Evolutionary conservation across 2,888 invertebrate genomes (phyloP), one percentile per base, ranked within the genome.

Genomic region (Girardia tigrina): DNA sequence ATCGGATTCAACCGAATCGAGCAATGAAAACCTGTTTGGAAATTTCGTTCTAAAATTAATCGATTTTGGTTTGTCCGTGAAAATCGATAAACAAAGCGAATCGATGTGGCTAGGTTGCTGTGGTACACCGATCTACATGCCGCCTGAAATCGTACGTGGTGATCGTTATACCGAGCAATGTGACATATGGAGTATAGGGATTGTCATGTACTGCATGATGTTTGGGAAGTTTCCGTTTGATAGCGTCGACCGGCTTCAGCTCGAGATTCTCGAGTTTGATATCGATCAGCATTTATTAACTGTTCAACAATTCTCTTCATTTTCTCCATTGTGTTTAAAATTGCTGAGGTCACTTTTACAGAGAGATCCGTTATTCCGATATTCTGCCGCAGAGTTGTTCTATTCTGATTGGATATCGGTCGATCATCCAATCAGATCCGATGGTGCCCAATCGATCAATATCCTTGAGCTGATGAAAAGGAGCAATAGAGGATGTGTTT

Each of bases 171-270:
- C 87, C 79, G 87, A 87, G 79, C 86, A 86, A 78, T 88, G 88
- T 81, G 88, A 88, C 79, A 85, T 87, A 14, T 88, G 88, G 88
- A 86, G 87, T 0, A 83, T 87, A 80, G 88, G 88, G 12, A 83
- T 88, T 26, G 87, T 88, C 75, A 83, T 86, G 81, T 87, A 86
- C 80, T 81, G 85, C 73, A 29, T 76, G 20, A 6, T 76, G 28
- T 28, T 70, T n/a, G 76, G 76, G 16, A 42, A 36, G 16, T 20
- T 29, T 16, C 77, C 76, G 28, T 76, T 76, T 71, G 29, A n/a
- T 23, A 36, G 28, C 16, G 23, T n/a, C 14, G 70, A 70, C 6
- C n/a, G 27, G 1, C 71, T 76, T 0, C 20, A 23, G 23, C 23
- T 71, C 1, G 77, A 77, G 26, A 77, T 76, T 26, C 75, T 75